Percentiles rank a stretch among this genome's conserved stretches.
Conservation (phyloP, 2,888 invertebrate species). For the Teleogryllus oceanicus region DNA sequence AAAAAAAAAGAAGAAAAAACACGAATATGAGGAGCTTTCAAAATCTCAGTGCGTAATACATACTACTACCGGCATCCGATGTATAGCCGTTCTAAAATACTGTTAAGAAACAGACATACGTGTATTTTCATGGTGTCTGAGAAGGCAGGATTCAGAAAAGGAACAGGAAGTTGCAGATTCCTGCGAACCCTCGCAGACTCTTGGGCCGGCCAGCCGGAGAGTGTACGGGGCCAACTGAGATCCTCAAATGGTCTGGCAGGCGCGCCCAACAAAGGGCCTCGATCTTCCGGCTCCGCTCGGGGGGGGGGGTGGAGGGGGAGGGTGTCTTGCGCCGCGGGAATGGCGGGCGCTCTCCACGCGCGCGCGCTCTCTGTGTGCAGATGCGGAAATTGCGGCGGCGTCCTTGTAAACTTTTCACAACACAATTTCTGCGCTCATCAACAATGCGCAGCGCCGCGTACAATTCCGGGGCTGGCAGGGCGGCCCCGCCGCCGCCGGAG, state of each 20-base stretch:
- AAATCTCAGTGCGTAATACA: not conserved
- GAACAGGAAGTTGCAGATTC: too few relatives aligned
- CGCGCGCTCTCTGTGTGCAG: not conserved
- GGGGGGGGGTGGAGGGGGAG: not conserved
- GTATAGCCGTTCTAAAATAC: too few relatives aligned
- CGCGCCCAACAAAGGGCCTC: too few relatives aligned
- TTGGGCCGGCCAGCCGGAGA: too few relatives aligned
- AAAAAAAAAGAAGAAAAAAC: not conserved
- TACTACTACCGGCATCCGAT: not conserved
- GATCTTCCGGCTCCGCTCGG: not conserved
- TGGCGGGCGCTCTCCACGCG: not conserved
- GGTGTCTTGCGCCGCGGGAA: not conserved
- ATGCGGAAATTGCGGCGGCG: constrained; percentile 5
- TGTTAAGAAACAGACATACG: too few relatives aligned
- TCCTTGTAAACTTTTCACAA: constrained; percentile 10
- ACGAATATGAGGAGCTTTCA: not conserved
- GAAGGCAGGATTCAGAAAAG: too few relatives aligned
- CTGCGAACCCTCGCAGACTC: too few relatives aligned
- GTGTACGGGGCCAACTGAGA: too few relatives aligned
- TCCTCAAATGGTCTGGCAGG: too few relatives aligned
- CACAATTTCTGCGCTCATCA: not conserved
- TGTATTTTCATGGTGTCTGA: too few relatives aligned
- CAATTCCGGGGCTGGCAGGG: not conserved
- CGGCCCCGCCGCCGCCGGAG: not conserved
- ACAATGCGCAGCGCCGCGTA: not conserved